A percentile compares a stretch with the other conserved stretches of the same genome.
phyloP scores from a whole-genome alignment of 2,888 invertebrate species.

The Tuta absoluta region DNA sequence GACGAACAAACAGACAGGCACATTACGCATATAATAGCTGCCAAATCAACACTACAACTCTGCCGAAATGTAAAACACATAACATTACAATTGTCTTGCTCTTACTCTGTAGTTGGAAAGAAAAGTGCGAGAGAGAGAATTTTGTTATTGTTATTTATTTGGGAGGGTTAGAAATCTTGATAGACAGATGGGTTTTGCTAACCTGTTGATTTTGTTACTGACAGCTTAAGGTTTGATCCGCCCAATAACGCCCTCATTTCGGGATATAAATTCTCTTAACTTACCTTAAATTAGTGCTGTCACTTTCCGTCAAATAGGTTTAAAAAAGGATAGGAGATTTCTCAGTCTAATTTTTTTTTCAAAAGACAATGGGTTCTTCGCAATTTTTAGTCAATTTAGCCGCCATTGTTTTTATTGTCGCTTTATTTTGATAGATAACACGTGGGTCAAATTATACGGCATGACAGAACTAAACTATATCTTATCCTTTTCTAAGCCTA shows the following conservation, averaged over 20 bases:
- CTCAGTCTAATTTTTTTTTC: too few relatives aligned
- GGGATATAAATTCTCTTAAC: too few relatives aligned
- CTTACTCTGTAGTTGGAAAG: background rate
- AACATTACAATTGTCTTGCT: background rate
- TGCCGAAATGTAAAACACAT: background rate
- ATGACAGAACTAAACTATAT: too few relatives aligned
- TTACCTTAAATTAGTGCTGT: too few relatives aligned
- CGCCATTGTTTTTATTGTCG: too few relatives aligned
- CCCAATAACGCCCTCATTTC: background rate
- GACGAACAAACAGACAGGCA: slow-evolving; percentile 35
- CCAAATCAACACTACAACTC: slow-evolving; percentile 35
- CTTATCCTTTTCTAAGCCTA: too few relatives aligned
- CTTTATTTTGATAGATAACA: too few relatives aligned
- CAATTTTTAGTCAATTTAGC: too few relatives aligned
- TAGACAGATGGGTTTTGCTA: slow-evolving; percentile 34
- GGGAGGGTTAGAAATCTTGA: slow-evolving; percentile 24
- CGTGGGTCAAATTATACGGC: too few relatives aligned
- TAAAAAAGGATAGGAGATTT: too few relatives aligned
- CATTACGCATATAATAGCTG: slow-evolving; percentile 39
- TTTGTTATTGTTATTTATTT: background rate
- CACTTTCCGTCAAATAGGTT: too few relatives aligned
- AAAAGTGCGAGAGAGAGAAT: background rate
- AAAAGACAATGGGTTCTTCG: too few relatives aligned
- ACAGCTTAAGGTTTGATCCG: background rate
- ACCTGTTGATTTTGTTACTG: slow-evolving; percentile 16